Percentiles rank a stretch among this genome's conserved stretches.
These are phyloP conservation scores for Diaprepes abbreviatus DNA, from an alignment of 2,888 invertebrate species.

Conservation along the genomic window DNA sequence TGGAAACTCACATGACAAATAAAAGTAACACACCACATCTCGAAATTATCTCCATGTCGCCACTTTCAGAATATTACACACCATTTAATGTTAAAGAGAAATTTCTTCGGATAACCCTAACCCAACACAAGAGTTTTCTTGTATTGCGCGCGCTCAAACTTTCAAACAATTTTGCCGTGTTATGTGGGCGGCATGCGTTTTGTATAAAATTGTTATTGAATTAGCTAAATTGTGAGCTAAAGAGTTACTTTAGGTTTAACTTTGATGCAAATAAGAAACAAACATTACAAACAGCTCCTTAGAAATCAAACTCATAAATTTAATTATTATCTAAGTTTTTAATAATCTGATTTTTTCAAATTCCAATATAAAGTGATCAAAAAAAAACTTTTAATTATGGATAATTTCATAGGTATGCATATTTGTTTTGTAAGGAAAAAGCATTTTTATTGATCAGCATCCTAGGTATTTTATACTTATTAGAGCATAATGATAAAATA, in stretches of 20 bases:
- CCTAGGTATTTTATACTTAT: too few relatives aligned
- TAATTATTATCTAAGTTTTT: too few relatives aligned
- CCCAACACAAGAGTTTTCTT: constrained; percentile 14
- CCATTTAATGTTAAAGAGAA: constrained; percentile 32
- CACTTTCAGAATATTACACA: constrained; percentile 20
- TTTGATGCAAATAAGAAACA: too few relatives aligned
- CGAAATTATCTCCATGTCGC: background rate
- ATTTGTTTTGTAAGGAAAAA: too few relatives aligned
- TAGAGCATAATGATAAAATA: too few relatives aligned
- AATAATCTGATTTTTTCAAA: too few relatives aligned
- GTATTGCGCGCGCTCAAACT: constrained; percentile 26
- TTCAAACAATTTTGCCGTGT: constrained; percentile 16
- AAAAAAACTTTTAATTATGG: too few relatives aligned
- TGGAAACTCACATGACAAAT: constrained; percentile 11
- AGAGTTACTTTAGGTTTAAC: background rate
- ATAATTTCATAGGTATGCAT: too few relatives aligned
- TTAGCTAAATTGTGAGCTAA: background rate
- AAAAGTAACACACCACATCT: background rate
- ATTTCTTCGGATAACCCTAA: constrained; percentile 31
- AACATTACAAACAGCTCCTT: too few relatives aligned
- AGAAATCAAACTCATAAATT: too few relatives aligned
- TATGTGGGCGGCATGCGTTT: constrained; percentile 11
- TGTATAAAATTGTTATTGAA: background rate
- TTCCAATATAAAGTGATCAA: too few relatives aligned
- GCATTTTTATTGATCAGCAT: too few relatives aligned